Conservation (phyloP, 2,113 vertebrate genomes). For the Rhagologus leucostigma region DNA sequence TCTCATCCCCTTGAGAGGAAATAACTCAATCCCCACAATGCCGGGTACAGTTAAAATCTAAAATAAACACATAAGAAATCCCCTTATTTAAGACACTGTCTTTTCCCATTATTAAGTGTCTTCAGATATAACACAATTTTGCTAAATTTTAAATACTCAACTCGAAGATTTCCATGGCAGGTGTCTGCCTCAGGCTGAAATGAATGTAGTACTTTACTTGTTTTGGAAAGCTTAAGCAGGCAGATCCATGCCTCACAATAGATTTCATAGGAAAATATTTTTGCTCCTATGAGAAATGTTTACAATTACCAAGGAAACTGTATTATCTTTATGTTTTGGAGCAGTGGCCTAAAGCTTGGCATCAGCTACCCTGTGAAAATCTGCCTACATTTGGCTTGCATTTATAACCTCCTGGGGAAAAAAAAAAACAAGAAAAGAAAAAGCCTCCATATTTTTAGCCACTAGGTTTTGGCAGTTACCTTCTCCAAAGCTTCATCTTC, state of each 20-base stretch:
- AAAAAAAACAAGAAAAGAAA: not conserved
- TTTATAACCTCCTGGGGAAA: not conserved
- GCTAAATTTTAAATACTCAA: not conserved
- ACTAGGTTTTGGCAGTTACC: not conserved
- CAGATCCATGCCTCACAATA: not conserved
- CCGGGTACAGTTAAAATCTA: not conserved
- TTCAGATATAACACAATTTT: not conserved
- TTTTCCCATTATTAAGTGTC: not conserved
- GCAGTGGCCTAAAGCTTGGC: not conserved
- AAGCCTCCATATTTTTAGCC: not conserved
- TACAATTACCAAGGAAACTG: not conserved
- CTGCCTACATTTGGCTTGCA: not conserved
- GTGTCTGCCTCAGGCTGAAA: not conserved
- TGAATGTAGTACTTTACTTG: not conserved
- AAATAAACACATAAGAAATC: not conserved
- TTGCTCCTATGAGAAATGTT: not conserved
- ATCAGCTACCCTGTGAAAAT: not conserved
- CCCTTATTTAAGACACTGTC: not conserved
- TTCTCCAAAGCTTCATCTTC: not conserved
- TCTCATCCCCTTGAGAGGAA: slow-evolving; percentile 15
- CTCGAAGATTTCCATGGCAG: not conserved
- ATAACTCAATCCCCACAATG: not conserved
- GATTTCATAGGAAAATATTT: not conserved
- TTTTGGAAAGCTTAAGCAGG: not conserved
- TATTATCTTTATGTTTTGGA: not conserved